Percentiles rank a stretch among this genome's conserved stretches.
Conservation (phyloP, 2,113 vertebrate genomes). For the Clinocottus analis region DNA sequence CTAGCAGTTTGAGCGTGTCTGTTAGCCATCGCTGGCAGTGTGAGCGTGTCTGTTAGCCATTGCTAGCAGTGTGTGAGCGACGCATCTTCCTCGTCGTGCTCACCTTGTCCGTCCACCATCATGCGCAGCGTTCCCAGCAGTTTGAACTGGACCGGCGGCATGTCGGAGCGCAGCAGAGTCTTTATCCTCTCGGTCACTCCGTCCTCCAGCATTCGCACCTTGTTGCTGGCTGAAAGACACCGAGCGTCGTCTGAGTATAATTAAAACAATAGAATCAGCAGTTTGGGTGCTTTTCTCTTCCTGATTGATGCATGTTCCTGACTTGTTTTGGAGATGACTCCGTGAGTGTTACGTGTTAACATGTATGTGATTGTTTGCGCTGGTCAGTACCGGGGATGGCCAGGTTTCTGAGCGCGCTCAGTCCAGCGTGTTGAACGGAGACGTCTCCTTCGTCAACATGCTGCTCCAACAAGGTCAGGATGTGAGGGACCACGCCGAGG, state of each 20-base stretch:
- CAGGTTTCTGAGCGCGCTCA: slow-evolving; percentile 89
- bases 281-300: background rate
- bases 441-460: slow-evolving; percentile 85
- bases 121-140: slow-evolving; percentile 88
- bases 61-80: background rate
- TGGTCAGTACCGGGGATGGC: slow-evolving; percentile 85
- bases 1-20: too few species aligned
- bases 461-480: slow-evolving; percentile 88
- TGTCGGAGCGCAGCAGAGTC: slow-evolving; percentile 86
- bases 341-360: background rate
- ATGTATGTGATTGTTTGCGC: background rate
- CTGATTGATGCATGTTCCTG: background rate
- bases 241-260: background rate
- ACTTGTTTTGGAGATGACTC: background rate
- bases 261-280: background rate
- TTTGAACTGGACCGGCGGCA: slow-evolving; percentile 89
- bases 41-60: too few species aligned
- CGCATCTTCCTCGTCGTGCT: background rate
- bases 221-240: slow-evolving; percentile 81
- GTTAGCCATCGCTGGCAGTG: too few species aligned
- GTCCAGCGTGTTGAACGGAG: slow-evolving; percentile 88
- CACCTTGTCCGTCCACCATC: slow-evolving; percentile 91
- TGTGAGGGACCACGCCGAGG: slow-evolving; percentile 87
- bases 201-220: slow-evolving; percentile 87
- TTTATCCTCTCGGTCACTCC: slow-evolving; percentile 85